These are phyloP conservation scores for Pinctada fucata DNA, from an alignment of 2,888 invertebrate species.

Conservation along the genomic window DNA sequence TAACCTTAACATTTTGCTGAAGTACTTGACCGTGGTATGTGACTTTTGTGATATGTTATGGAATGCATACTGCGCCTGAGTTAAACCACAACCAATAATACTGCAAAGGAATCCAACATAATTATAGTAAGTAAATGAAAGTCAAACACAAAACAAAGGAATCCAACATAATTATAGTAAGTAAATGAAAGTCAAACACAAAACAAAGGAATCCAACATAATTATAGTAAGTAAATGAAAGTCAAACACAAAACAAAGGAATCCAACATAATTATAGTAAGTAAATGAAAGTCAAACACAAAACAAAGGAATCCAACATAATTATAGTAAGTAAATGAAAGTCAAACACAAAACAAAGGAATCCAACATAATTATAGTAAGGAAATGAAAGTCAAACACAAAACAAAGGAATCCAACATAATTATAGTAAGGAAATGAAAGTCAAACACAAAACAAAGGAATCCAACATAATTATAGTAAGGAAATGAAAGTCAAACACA, in stretches of 20 bases:
- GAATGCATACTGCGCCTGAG: constrained; percentile 80
- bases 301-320: constrained; percentile 40
- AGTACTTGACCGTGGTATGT: constrained; percentile 79
- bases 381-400: too few species aligned
- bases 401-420: constrained; percentile 40
- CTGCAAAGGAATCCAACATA: constrained; percentile 62
- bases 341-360: constrained; percentile 48
- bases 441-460: constrained; percentile 48
- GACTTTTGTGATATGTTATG: constrained; percentile 80
- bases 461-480: background rate
- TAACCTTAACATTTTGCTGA: constrained; percentile 79
- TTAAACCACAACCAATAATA: constrained; percentile 79
- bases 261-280: background rate
- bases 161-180: background rate
- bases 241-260: constrained; percentile 48
- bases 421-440: too few species aligned
- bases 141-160: constrained; percentile 31
- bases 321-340: too few species aligned
- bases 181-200: too few species aligned
- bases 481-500: too few species aligned
- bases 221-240: too few species aligned
- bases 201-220: constrained; percentile 40
- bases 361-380: background rate
- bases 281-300: too few species aligned
- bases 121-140: too few species aligned